Evolutionary conservation across 2,888 invertebrate genomes (phyloP).

Genomic region (Mesochorus sp.): DNA sequence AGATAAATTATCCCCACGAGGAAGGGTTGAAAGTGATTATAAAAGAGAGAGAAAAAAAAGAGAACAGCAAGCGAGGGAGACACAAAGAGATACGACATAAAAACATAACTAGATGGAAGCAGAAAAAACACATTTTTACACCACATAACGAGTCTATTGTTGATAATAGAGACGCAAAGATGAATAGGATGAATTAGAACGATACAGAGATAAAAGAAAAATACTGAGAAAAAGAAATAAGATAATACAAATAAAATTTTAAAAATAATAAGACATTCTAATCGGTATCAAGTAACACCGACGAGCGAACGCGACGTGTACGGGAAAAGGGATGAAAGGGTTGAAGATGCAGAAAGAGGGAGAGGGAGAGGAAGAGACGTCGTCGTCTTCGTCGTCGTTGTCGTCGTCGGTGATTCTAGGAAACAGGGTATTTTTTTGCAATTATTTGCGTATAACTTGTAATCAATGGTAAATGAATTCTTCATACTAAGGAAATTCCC

Average conservation of each 20-base stretch:
- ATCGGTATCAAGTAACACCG: slow-evolving; percentile 76
- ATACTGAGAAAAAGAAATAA: slow-evolving; percentile 22
- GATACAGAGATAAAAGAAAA: too few species aligned
- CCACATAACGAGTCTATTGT: too few species aligned
- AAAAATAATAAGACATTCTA: slow-evolving; percentile 68
- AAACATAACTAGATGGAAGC: too few species aligned
- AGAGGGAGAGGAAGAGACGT: background rate
- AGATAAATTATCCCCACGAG: slow-evolving; percentile 15
- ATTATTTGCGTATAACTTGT: slow-evolving; percentile 88
- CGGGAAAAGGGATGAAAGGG: slow-evolving; percentile 15
- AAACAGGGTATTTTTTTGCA: slow-evolving; percentile 96
- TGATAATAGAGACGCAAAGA: too few species aligned
- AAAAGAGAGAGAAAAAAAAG: slow-evolving; percentile 7
- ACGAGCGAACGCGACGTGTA: slow-evolving; percentile 65
- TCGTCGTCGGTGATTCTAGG: slow-evolving; percentile 88
- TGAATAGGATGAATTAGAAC: too few species aligned
- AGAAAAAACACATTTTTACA: too few species aligned
- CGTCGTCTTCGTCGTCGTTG: slow-evolving; percentile 50
- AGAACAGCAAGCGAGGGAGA: background rate
- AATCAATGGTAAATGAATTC: slow-evolving; percentile 71
- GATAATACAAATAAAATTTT: slow-evolving; percentile 33
- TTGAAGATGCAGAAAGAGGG: background rate
- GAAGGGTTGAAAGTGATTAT: background rate
- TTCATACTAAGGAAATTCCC: slow-evolving; percentile 62
- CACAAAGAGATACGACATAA: slow-evolving; percentile 12